Percentiles rank a stretch among this genome's conserved stretches.
Conservation (phyloP, 2,113 vertebrate species). For the Podarcis cretensis region DNA sequence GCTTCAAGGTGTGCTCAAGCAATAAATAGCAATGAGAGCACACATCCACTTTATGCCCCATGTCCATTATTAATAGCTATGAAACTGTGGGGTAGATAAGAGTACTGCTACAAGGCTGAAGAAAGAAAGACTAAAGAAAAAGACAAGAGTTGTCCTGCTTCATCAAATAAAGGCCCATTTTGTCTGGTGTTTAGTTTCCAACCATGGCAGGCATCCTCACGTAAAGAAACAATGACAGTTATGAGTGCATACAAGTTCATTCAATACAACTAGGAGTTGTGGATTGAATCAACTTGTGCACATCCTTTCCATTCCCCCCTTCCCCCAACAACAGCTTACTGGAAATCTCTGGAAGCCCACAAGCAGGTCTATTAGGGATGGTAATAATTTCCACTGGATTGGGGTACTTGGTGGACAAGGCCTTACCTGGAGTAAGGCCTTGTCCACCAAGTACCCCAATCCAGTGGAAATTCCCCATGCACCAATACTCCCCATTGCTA, state of each 20-base stretch:
- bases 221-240: background rate
- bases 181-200: background rate
- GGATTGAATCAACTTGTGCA: background rate
- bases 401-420: background rate
- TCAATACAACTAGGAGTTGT: background rate
- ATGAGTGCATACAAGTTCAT: background rate
- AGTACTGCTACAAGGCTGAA: background rate
- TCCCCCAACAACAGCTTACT: background rate
- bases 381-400: background rate
- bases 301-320: background rate
- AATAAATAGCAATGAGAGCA: background rate
- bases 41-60: background rate
- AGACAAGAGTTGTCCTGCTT: background rate
- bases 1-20: no score
- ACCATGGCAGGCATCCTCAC: background rate
- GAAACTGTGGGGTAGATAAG: background rate
- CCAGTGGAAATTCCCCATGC: background rate
- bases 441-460: no score
- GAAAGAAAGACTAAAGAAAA: background rate
- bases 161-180: background rate
- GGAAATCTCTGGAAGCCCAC: background rate
- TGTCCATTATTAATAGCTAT: background rate
- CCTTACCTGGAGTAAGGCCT: no score
- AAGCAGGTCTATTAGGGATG: background rate
- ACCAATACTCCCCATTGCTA: no score